Evolutionary conservation across 2,888 invertebrate genomes (phyloP).

Genomic region (Pyrocoelia pectoralis): DNA sequence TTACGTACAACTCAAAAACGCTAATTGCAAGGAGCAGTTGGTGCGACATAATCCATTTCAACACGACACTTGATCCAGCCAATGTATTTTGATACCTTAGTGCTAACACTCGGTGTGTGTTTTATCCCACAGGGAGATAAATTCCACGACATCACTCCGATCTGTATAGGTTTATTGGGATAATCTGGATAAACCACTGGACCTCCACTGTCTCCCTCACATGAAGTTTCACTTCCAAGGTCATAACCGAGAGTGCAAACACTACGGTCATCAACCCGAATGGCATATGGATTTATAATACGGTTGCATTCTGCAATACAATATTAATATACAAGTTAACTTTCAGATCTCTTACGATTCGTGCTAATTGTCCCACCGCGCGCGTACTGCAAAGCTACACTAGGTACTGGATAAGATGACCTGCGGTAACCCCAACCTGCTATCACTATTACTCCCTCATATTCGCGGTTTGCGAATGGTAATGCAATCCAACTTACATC

Average conservation of each 20-base stretch:
- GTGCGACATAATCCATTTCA: too few species aligned
- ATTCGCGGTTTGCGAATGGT: not conserved
- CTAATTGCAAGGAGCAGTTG: too few species aligned
- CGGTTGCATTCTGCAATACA: not conserved
- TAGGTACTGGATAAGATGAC: not conserved
- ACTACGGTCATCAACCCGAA: not conserved
- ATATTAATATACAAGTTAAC: not conserved
- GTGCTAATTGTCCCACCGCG: not conserved
- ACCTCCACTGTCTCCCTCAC: slow-evolving; percentile 7
- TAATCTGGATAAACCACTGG: not conserved
- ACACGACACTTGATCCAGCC: not conserved
- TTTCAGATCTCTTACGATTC: not conserved
- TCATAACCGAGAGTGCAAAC: not conserved
- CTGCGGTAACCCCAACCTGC: not conserved
- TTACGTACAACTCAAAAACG: too few species aligned
- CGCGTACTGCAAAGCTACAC: not conserved
- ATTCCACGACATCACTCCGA: not conserved
- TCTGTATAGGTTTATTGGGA: not conserved
- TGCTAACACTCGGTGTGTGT: not conserved
- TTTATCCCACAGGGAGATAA: not conserved
- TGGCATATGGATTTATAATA: not conserved
- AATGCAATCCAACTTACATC: not conserved
- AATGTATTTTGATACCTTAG: not conserved
- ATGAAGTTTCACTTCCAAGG: not conserved
- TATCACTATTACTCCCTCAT: not conserved